Evolutionary conservation across 1,140 invertebrate species (phyloP), one percentile per base, ranked within the genome.

Genomic region (Aethina tumida): DNA sequence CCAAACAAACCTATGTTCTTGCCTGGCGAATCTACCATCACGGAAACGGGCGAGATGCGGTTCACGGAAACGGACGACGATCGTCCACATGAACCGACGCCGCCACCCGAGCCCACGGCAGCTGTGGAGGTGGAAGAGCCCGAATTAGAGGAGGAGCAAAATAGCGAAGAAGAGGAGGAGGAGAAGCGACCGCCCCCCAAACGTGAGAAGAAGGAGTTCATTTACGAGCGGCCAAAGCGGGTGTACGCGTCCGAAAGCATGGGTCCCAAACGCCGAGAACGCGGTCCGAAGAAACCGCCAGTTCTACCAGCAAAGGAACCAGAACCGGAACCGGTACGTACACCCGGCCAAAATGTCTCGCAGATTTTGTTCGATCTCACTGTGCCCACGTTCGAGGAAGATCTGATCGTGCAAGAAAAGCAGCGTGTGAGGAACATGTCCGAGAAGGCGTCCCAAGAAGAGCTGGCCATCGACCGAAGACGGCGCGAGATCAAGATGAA

Each of bases 1-100:
- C 56, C 56, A 43, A 50, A 55, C 30, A 59, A 61, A 41, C 41
- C 55, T 0, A 62, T 64, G 44, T 78, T 77, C 49, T 62, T 77
- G 54, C 71, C 74, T 7, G 75, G 75, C 7, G 70, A 75, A 43
- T 70, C 67, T 0, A 58, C 70, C 1, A 68, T 67, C 2, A 63
- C 67, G 35, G 59, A 70, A 36, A 41, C 60, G 25, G 65, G 68
- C n/a, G 62, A 71, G 33, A 61, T 66, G n/a, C 53, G 68, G 34
- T 60, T 60, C 42, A 44, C 50, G 18, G 56, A 49, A 45, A 58
- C 50, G 6, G 56, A 59, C 41, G 58, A 58, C 27, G 56, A 60
- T 33, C 41, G 49, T 25, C 35, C 32, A 21, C 35, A 48, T 25
- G 5, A 27, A 4, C 24, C 41, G 16, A 34, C 42, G 14, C 44